Evolutionary conservation across 2,888 invertebrate genomes (phyloP).

Genomic region (Drosophila rubida): DNA sequence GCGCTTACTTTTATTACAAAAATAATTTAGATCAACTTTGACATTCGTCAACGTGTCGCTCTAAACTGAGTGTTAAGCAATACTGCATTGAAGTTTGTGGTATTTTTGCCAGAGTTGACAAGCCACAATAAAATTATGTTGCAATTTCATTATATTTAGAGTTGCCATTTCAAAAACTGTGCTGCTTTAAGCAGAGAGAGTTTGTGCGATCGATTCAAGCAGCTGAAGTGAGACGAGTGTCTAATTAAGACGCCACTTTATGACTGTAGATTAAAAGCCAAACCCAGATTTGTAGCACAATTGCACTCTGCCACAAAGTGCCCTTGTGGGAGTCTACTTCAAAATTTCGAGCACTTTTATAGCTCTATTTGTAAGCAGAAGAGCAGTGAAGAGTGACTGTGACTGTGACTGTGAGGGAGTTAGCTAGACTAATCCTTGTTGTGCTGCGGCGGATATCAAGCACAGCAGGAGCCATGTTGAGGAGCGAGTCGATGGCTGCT

Average conservation of each 20-base stretch:
- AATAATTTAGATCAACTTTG: too few relatives aligned
- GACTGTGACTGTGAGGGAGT: background rate
- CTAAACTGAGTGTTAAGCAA: too few relatives aligned
- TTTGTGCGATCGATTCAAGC: background rate
- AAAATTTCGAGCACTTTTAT: conserved; percentile 5
- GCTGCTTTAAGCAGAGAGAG: too few relatives aligned
- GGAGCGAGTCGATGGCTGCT: conserved; percentile 24
- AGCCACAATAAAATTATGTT: too few relatives aligned
- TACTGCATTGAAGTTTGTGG: too few relatives aligned
- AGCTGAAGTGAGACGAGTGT: background rate
- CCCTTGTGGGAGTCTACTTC: background rate
- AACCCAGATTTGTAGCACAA: conserved; percentile 18
- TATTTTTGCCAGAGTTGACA: too few relatives aligned
- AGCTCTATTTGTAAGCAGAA: background rate
- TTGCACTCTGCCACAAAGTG: conserved; percentile 7
- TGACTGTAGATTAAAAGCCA: background rate
- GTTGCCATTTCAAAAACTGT: too few relatives aligned
- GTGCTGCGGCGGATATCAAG: conserved; percentile 29
- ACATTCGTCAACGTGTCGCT: too few relatives aligned
- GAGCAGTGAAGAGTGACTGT: background rate
- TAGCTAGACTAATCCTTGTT: conserved; percentile 37
- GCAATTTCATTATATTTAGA: too few relatives aligned
- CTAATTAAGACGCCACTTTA: conserved; percentile 11
- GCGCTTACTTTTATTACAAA: too few relatives aligned
- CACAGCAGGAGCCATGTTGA: conserved; percentile 18